Conservation (phyloP, 2,888 invertebrate genomes). For the Antheraea yamamai region DNA sequence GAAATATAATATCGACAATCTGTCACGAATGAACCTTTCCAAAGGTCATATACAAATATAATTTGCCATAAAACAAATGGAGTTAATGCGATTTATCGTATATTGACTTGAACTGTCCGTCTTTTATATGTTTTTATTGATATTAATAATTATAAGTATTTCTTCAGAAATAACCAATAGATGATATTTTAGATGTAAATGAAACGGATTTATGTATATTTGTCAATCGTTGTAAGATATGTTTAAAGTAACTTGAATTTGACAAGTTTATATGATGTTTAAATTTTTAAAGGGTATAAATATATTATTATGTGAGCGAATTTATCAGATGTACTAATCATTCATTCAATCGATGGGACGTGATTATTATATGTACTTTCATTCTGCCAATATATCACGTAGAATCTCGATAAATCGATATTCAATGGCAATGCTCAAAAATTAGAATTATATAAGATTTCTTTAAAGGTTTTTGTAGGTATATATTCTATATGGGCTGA, state of each 20-base stretch:
- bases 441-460: too few relatives aligned
- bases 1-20: background rate
- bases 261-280: conserved; percentile 12
- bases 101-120: conserved; percentile 40
- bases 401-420: too few relatives aligned
- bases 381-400: background rate
- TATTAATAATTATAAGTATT: conserved; percentile 17
- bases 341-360: background rate
- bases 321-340: background rate
- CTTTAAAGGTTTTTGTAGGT: too few relatives aligned
- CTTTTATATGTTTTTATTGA: conserved; percentile 32
- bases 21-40: conserved; percentile 18
- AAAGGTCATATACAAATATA: conserved; percentile 28
- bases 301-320: background rate
- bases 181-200: conserved; percentile 20
- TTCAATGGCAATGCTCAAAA: too few relatives aligned
- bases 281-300: conserved; percentile 4
- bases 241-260: conserved; percentile 12
- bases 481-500: too few relatives aligned
- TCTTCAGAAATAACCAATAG: conserved; percentile 22
- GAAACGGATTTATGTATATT: conserved; percentile 13
- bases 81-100: conserved; percentile 30
- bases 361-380: background rate
- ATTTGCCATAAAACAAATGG: conserved; percentile 30
- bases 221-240: conserved; percentile 12